These are phyloP conservation scores for Poeciliopsis gracilis DNA, from an alignment of 2,797 vertebrate species.

Conservation along the genomic window DNA sequence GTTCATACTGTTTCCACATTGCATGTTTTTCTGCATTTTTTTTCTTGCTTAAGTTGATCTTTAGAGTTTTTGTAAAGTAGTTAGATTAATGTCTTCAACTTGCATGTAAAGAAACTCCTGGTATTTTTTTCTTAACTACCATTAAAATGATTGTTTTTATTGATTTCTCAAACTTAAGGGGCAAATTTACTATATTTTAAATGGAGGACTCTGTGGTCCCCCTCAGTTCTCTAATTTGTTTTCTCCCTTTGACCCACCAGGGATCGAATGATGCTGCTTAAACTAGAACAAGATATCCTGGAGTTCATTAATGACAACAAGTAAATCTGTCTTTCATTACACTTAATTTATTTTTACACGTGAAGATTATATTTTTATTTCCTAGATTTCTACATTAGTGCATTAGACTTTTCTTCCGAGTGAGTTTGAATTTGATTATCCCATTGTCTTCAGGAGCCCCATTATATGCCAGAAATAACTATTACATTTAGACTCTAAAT, in stretches of 20 bases:
- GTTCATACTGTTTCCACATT: not conserved
- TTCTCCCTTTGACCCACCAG: conserved; percentile 71
- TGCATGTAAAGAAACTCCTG: not conserved
- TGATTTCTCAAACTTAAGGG: not conserved
- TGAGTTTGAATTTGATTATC: not conserved
- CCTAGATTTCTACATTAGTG: conserved; percentile 45
- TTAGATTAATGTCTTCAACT: not conserved
- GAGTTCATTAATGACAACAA: conserved; percentile 98
- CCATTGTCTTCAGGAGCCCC: not conserved
- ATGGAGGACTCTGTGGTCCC: conserved; percentile 9
- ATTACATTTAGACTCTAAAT: not conserved
- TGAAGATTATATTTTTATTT: conserved; percentile 42
- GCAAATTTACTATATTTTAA: conserved; percentile 15
- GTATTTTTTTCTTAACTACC: not conserved
- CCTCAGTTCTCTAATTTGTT: conserved; percentile 13
- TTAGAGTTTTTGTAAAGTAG: not conserved
- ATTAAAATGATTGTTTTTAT: not conserved
- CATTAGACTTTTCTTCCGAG: conserved; percentile 19
- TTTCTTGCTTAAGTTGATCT: not conserved
- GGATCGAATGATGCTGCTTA: conserved; percentile 99
- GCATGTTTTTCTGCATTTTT: not conserved
- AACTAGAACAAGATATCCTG: conserved; percentile 99
- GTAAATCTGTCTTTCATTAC: conserved; percentile 81
- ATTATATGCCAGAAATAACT: not conserved
- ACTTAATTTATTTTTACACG: conserved; percentile 50